These are phyloP conservation scores for Agonopterix alstromeriana DNA, from an alignment of 2,888 invertebrate species.

Conservation along the genomic window DNA sequence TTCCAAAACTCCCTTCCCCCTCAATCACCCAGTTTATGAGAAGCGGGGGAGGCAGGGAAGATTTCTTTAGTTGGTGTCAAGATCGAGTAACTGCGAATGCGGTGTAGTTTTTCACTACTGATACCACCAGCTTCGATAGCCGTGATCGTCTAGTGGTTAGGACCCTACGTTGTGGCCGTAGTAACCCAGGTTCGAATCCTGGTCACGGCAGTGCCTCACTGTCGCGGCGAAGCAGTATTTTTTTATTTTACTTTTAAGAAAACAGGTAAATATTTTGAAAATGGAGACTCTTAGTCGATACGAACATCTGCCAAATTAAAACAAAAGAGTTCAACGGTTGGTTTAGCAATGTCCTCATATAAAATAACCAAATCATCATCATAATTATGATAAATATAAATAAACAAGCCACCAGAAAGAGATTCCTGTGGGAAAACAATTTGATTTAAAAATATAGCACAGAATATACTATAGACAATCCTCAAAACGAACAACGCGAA, in stretches of 20 bases:
- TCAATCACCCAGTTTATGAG: slow-evolving; percentile 1
- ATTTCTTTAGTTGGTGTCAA: slow-evolving; percentile 1
- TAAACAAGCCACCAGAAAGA: no score
- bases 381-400: no score
- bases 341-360: no score
- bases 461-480: no score
- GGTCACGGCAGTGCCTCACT: slow-evolving; percentile 65
- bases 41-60: slow-evolving; percentile 13
- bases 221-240: slow-evolving; percentile 6
- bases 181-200: slow-evolving; percentile 81
- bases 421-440: no score
- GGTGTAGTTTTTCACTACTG: background rate
- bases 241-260: background rate
- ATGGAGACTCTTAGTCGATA: no score
- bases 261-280: no score
- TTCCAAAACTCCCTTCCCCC: slow-evolving; percentile 4
- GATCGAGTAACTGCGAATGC: background rate
- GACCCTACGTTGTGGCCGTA: slow-evolving; percentile 82
- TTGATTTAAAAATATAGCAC: no score
- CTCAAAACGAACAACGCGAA: no score
- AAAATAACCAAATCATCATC: no score
- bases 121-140: slow-evolving; percentile 9
- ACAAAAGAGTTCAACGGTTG: no score
- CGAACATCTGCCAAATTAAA: no score
- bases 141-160: slow-evolving; percentile 84